A percentile compares a stretch with the other conserved stretches of the same genome.
Conservation (phyloP, 2,888 invertebrate genomes). For the Hydrotaea cyrtoneurina region DNA sequence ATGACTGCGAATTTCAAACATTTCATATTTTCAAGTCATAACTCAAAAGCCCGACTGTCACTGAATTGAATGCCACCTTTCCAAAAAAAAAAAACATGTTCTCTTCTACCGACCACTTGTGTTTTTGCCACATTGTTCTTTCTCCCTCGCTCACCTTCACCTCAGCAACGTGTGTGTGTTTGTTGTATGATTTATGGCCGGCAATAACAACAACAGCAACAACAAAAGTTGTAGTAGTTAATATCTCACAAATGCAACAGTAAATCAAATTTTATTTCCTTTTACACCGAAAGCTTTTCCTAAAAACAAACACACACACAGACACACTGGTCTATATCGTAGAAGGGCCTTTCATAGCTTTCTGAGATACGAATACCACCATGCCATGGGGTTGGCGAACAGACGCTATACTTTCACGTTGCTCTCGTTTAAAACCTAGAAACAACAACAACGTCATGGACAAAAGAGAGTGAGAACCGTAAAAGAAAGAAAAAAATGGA, state of each 20-base stretch:
- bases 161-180: background rate
- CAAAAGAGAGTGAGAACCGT: conserved; percentile 40
- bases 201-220: conserved; percentile 2
- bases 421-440: background rate
- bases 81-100: background rate
- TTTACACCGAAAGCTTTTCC: conserved; percentile 60
- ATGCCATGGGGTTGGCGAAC: background rate
- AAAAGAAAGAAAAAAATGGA: conserved; percentile 13
- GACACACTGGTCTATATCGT: background rate
- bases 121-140: conserved; percentile 22
- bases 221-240: conserved; percentile 58
- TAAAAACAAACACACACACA: conserved; percentile 35
- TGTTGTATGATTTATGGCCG: conserved; percentile 21
- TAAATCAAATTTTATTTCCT: conserved; percentile 81
- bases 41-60: conserved; percentile 17
- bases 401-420: background rate
- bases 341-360: conserved; percentile 18
- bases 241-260: conserved; percentile 71
- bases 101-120: background rate
- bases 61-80: conserved; percentile 31
- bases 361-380: background rate
- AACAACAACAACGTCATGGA: conserved; percentile 4
- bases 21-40: conserved; percentile 16
- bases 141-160: conserved; percentile 16
- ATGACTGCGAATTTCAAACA: conserved; percentile 1